A percentile compares a stretch with the other conserved stretches of the same genome.
phyloP scores from a whole-genome alignment of 1,140 invertebrate species.

The Drosophila kikkawai region DNA sequence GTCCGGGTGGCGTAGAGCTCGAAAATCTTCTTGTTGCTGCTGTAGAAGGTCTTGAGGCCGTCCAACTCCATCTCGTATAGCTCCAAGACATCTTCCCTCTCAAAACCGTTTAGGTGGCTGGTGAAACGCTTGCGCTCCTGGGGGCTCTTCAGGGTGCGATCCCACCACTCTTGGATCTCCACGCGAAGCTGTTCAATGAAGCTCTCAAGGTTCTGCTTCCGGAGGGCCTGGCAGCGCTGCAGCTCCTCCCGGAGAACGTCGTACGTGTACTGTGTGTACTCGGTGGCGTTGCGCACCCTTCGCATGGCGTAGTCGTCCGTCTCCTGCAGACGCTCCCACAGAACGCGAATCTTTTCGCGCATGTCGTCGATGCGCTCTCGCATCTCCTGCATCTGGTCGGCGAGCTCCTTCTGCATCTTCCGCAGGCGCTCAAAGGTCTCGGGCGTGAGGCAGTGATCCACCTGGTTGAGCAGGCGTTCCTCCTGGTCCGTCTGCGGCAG shows the following conservation, averaged over 20 bases:
- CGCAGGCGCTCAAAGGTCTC: slow-evolving; percentile 50
- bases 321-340: slow-evolving; percentile 86
- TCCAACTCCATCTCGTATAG: slow-evolving; percentile 90
- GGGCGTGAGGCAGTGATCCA: slow-evolving; percentile 60
- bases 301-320: slow-evolving; percentile 35
- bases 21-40: slow-evolving; percentile 88
- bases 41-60: slow-evolving; percentile 88
- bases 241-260: slow-evolving; percentile 87
- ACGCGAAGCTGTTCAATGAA: slow-evolving; percentile 88
- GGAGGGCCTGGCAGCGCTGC: slow-evolving; percentile 87
- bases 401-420: slow-evolving; percentile 34
- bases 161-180: slow-evolving; percentile 90
- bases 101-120: slow-evolving; percentile 87
- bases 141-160: slow-evolving; percentile 88
- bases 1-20: slow-evolving; percentile 87
- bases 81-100: slow-evolving; percentile 90
- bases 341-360: slow-evolving; percentile 85
- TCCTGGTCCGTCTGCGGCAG: slow-evolving; percentile 50
- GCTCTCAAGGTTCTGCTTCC: slow-evolving; percentile 87
- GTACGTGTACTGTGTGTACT: slow-evolving; percentile 85
- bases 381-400: slow-evolving; percentile 74
- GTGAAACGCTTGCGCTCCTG: slow-evolving; percentile 87
- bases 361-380: slow-evolving; percentile 85
- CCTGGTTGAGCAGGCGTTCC: slow-evolving; percentile 61
- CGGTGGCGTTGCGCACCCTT: slow-evolving; percentile 25